Conservation (phyloP, 1,140 invertebrate genomes). For the Phenacoccus solenopsis region DNA sequence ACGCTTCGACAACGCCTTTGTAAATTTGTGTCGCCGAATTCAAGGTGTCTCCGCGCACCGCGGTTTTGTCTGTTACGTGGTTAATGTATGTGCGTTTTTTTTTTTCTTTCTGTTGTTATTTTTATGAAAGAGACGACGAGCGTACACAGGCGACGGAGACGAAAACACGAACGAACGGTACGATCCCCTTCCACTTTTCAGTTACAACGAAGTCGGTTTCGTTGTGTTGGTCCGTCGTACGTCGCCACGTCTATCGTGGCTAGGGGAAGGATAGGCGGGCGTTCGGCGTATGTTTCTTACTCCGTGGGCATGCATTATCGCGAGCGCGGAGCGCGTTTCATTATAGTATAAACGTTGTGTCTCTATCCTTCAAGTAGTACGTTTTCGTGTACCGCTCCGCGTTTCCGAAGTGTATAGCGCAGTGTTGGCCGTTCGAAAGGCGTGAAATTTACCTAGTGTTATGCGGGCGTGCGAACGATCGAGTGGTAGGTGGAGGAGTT, state of each 20-base stretch:
- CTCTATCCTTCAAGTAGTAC: slow-evolving; percentile 1
- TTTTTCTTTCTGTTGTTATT: too few relatives aligned
- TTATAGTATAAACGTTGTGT: slow-evolving; percentile 2
- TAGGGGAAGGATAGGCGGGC: not conserved
- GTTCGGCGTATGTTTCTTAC: not conserved
- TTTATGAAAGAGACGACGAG: too few relatives aligned
- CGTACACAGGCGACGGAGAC: not conserved
- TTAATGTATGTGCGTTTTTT: too few relatives aligned
- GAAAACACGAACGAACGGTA: not conserved
- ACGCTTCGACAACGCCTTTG: too few relatives aligned
- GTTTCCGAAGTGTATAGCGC: not conserved
- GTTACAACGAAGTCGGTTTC: not conserved
- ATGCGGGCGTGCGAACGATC: not conserved
- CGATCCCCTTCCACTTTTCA: not conserved
- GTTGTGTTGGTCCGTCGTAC: not conserved
- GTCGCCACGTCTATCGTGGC: not conserved
- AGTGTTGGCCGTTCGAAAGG: not conserved
- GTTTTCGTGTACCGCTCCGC: not conserved
- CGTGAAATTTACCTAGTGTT: not conserved
- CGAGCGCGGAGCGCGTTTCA: not conserved
- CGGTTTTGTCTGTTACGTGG: too few relatives aligned
- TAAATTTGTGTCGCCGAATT: too few relatives aligned
- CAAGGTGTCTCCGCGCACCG: too few relatives aligned
- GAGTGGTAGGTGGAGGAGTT: not conserved
- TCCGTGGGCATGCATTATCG: not conserved